phyloP scores from a whole-genome alignment of 92 coral and sea anemone species.

The Umimayanthus chanpuru region DNA sequence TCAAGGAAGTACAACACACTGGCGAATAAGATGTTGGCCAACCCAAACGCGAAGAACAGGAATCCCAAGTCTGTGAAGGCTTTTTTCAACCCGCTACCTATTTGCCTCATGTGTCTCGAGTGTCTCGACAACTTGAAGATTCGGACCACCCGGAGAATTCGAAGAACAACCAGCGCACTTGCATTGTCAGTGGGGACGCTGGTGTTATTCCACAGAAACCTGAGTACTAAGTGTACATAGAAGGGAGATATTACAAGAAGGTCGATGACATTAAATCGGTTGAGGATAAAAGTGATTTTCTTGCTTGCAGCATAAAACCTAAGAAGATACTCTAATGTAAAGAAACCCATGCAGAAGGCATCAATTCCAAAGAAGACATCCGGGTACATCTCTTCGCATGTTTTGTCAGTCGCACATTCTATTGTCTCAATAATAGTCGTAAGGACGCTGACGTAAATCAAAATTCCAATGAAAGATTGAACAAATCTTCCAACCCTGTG shows the following conservation, averaged over 20 bases:
- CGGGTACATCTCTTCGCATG: constrained; percentile 75
- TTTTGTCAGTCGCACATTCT: constrained; percentile 55
- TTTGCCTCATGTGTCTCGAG: constrained; percentile 82
- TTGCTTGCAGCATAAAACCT: constrained; percentile 83
- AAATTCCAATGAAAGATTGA: constrained; percentile 72
- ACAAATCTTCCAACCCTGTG: constrained; percentile 53
- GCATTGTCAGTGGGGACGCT: constrained; percentile 64
- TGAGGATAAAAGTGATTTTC: constrained; percentile 57
- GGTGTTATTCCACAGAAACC: constrained; percentile 49
- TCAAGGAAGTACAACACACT: constrained; percentile 84
- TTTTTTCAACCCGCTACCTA: constrained; percentile 80
- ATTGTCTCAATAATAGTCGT: constrained; percentile 76
- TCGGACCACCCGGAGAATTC: constrained; percentile 85
- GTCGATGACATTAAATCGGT: constrained; percentile 82
- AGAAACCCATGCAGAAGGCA: constrained; percentile 74
- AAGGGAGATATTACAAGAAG: constrained; percentile 82
- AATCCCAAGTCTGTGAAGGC: constrained; percentile 88
- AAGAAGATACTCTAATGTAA: constrained; percentile 78
- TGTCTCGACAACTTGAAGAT: constrained; percentile 93
- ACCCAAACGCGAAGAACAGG: constrained; percentile 79
- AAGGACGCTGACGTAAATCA: constrained; percentile 79
- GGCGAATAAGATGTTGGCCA: constrained; percentile 87
- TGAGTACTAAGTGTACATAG: constrained; percentile 66
- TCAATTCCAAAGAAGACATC: constrained; percentile 68
- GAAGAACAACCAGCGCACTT: constrained; percentile 72